These are phyloP conservation scores for Prochilodus magdalenae DNA, from an alignment of 2,113 vertebrate genomes.

Conservation along the genomic window DNA sequence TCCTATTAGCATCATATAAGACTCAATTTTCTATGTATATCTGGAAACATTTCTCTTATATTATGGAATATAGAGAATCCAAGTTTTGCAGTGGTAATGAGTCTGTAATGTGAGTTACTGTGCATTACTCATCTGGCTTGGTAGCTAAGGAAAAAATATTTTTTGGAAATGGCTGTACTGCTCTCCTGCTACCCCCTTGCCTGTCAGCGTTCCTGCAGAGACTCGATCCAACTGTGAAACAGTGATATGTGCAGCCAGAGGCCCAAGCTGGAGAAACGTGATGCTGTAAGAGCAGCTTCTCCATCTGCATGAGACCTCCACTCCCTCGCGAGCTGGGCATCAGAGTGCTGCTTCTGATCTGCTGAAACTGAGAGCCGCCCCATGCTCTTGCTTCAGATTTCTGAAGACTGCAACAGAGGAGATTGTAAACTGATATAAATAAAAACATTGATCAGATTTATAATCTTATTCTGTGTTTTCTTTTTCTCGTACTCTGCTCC, in stretches of 20 bases:
- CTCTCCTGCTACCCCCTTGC: not conserved
- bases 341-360: slow-evolving; percentile 5
- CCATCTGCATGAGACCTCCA: slow-evolving; percentile 37
- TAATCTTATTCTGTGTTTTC: too few species aligned
- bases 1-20: too few species aligned
- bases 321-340: not conserved
- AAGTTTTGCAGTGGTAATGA: too few species aligned
- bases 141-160: not conserved
- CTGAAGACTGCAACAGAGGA: not conserved
- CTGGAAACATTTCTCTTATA: too few species aligned
- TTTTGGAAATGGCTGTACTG: slow-evolving; percentile 9
- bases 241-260: slow-evolving; percentile 65
- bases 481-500: too few species aligned
- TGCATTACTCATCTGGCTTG: too few species aligned
- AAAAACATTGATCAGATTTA: too few species aligned
- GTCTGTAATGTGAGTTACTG: too few species aligned
- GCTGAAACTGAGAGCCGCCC: not conserved
- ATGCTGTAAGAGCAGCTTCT: slow-evolving; percentile 64
- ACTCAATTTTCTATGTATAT: too few species aligned
- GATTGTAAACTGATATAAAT: too few species aligned
- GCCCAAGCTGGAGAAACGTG: slow-evolving; percentile 67
- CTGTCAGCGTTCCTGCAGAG: slow-evolving; percentile 63
- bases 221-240: slow-evolving; percentile 68
- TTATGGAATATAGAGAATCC: too few species aligned
- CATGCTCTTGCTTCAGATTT: not conserved